Conservation (phyloP, 92 coral and sea anemone species). For the Zoanthus solanderi region DNA sequence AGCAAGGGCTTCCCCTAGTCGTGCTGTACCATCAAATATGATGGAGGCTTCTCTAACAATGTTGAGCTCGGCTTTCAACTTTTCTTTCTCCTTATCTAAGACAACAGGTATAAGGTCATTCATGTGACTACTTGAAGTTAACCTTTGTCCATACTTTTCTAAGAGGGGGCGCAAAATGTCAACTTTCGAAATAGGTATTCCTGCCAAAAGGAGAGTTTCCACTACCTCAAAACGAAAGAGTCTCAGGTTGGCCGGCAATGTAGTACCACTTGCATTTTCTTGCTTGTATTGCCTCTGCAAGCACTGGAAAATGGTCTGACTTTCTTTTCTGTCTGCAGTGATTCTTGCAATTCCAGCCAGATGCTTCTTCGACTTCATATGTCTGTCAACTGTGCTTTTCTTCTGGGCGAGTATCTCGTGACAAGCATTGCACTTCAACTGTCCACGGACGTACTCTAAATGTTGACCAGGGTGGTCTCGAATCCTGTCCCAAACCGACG, state of each 20-base stretch:
- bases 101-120: constrained; percentile 64
- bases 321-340: constrained; percentile 56
- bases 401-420: constrained; percentile 54
- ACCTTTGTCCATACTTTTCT: constrained; percentile 61
- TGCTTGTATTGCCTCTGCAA: constrained; percentile 62
- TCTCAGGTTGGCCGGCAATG: constrained; percentile 45
- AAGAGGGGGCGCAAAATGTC: constrained; percentile 54
- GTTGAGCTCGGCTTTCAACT: constrained; percentile 56
- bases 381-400: constrained; percentile 49
- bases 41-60: constrained; percentile 52
- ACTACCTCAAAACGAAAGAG: constrained; percentile 56
- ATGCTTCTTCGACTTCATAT: constrained; percentile 64
- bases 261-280: constrained; percentile 56
- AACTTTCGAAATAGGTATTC: no score
- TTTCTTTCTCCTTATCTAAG: constrained; percentile 53
- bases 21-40: constrained; percentile 58
- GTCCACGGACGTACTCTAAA: constrained; percentile 56
- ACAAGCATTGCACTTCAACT: constrained; percentile 62
- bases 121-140: constrained; percentile 63
- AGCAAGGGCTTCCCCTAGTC: constrained; percentile 65
- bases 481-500: constrained; percentile 64
- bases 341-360: constrained; percentile 56
- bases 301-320: constrained; percentile 63
- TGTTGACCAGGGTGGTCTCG: constrained; percentile 60
- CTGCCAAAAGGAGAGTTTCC: constrained; percentile 23